These are phyloP conservation scores for Fregetta grallaria DNA, from an alignment of 2,113 vertebrate species.

Conservation along the genomic window DNA sequence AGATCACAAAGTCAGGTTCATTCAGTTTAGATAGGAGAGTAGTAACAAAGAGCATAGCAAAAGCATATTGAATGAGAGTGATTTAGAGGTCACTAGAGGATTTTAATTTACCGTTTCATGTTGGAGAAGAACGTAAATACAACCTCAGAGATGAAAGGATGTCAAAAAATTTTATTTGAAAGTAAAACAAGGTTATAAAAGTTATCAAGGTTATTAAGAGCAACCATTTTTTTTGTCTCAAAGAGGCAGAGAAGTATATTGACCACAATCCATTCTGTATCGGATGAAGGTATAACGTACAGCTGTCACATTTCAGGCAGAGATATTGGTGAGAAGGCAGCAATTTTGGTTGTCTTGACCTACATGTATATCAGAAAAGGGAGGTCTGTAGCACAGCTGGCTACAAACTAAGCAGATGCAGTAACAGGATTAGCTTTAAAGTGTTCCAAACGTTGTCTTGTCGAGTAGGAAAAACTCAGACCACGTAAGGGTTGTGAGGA, in stretches of 20 bases:
- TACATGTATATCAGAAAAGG: background rate
- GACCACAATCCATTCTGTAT: background rate
- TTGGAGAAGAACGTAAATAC: background rate
- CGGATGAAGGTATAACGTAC: background rate
- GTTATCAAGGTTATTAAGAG: background rate
- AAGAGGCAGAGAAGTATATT: background rate
- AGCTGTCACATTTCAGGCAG: background rate
- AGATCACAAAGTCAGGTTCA: background rate
- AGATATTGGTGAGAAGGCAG: background rate
- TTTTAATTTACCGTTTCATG: background rate
- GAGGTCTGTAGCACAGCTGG: background rate
- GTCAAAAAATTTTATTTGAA: background rate
- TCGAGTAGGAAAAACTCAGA: background rate
- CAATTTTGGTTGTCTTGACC: background rate
- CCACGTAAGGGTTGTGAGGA: fast-evolving
- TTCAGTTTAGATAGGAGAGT: background rate
- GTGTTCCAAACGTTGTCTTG: background rate
- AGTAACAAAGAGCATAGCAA: background rate
- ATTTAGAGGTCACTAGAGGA: background rate
- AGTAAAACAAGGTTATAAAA: background rate
- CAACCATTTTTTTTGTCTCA: background rate
- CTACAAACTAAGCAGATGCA: background rate
- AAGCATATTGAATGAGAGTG: background rate
- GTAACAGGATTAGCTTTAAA: background rate
- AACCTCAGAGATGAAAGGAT: background rate